A percentile compares a stretch with the other conserved stretches of the same genome.
Evolutionary conservation across 1,140 invertebrate species (phyloP).

Genomic region (Calliphora vicina): DNA sequence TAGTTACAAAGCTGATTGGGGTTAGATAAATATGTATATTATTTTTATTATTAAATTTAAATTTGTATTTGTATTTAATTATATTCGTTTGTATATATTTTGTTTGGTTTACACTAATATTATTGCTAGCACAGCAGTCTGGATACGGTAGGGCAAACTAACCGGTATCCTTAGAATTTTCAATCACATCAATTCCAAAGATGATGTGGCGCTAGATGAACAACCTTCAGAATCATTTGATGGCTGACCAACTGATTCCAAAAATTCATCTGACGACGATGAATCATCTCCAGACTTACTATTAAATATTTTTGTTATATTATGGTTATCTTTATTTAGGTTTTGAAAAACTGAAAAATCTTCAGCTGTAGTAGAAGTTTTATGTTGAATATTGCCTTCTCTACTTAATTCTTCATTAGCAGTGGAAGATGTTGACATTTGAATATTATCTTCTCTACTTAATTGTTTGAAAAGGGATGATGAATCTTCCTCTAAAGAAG

Average conservation of each 20-base stretch:
- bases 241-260: conserved; percentile 6
- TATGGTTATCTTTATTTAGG: not conserved
- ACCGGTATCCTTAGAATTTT: not conserved
- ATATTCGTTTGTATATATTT: no score
- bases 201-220: not conserved
- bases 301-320: not conserved
- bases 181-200: not conserved
- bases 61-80: no score
- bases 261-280: not conserved
- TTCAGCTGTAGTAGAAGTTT: no score
- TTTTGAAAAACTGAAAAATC: no score
- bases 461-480: no score
- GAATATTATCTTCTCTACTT: no score
- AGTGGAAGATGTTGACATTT: no score
- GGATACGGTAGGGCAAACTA: not conserved
- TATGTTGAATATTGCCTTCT: no score
- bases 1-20: not conserved
- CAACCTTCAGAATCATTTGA: conserved; percentile 1
- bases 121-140: conserved; percentile 30
- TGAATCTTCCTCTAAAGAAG: no score
- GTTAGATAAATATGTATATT: not conserved
- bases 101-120: not conserved
- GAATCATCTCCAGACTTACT: not conserved
- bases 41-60: not conserved
- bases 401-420: no score